Conservation (phyloP, 2,797 vertebrate species). For the Acanthurus tractus region DNA sequence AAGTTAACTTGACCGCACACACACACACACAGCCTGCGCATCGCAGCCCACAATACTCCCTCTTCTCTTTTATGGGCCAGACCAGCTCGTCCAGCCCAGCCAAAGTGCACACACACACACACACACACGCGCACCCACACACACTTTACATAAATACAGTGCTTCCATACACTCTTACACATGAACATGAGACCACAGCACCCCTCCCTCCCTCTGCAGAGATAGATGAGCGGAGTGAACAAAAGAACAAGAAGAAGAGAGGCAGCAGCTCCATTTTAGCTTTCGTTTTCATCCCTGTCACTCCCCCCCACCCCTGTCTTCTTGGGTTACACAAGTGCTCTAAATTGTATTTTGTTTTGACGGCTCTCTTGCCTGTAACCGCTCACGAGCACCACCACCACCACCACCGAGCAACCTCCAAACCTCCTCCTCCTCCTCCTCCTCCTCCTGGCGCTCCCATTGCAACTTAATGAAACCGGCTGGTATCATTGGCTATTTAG, state of each 20-base stretch:
- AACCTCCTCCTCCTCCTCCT: constrained; percentile 30
- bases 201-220: constrained; percentile 35
- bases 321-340: constrained; percentile 35
- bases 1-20: background rate
- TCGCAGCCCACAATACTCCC: constrained; percentile 30
- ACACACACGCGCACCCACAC: no score
- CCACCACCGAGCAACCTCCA: constrained; percentile 23
- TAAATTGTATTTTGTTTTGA: constrained; percentile 40
- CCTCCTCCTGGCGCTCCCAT: constrained; percentile 26
- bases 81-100: constrained; percentile 24
- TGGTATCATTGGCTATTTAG: constrained; percentile 51
- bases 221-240: background rate
- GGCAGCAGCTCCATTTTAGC: constrained; percentile 32
- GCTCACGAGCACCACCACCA: constrained; percentile 16
- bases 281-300: constrained; percentile 28
- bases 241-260: constrained; percentile 46
- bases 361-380: constrained; percentile 4
- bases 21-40: constrained; percentile 25
- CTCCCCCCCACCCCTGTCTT: background rate
- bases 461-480: constrained; percentile 62
- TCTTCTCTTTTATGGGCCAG: constrained; percentile 28
- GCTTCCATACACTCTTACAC: background rate
- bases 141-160: no score
- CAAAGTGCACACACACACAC: background rate
- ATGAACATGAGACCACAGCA: background rate